These are phyloP conservation scores for Hydraecia micacea DNA, from an alignment of 2,888 invertebrate genomes.

Conservation along the genomic window DNA sequence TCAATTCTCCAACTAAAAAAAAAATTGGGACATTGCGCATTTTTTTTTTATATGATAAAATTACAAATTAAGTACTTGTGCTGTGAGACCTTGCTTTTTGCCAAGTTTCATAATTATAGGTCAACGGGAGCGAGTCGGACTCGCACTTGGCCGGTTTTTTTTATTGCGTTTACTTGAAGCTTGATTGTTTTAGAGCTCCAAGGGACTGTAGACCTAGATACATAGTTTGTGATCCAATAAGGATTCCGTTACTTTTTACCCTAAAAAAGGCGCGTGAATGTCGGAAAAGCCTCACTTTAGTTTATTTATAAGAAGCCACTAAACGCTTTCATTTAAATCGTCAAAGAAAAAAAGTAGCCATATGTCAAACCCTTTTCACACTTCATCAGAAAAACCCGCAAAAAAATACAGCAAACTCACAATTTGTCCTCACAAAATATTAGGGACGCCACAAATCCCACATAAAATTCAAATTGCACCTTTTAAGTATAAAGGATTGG, in stretches of 20 bases:
- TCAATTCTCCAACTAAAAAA: no score
- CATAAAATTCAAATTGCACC: conserved; percentile 40
- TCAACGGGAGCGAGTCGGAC: no score
- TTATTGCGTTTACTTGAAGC: no score
- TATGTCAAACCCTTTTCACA: background rate
- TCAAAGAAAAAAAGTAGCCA: background rate
- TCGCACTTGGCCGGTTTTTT: no score
- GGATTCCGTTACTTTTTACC: background rate
- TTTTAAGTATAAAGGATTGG: conserved; percentile 33
- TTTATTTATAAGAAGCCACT: background rate
- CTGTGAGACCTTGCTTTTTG: no score
- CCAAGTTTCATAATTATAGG: no score
- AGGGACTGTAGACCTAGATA: no score
- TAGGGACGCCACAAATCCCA: conserved; percentile 18
- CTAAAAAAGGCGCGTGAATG: background rate
- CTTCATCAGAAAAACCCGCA: background rate
- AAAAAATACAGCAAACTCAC: conserved; percentile 9
- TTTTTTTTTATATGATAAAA: no score
- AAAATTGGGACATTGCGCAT: no score
- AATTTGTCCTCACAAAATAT: conserved; percentile 41
- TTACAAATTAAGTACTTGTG: no score
- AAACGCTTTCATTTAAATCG: background rate
- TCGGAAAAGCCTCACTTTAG: background rate
- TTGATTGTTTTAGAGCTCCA: no score
- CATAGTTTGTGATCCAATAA: no score